Evolutionary conservation across 2,113 vertebrate species (phyloP), one percentile per base, ranked within the genome.

Genomic region (Erythrocercus mccallii): DNA sequence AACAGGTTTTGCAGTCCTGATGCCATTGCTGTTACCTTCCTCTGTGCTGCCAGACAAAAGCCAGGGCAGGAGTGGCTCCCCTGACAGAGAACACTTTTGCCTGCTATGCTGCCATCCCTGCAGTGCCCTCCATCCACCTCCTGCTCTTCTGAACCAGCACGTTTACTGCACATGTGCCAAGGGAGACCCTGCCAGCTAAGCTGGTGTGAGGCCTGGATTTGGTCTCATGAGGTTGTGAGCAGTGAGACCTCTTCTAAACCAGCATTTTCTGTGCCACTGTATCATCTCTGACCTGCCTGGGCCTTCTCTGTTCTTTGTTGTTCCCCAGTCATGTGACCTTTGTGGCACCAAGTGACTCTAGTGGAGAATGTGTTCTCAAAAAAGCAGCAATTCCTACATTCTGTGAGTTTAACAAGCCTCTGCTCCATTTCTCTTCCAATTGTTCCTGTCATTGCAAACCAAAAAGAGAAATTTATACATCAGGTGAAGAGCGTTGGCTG

Each of bases 41-140:
- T 38, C 38, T 18, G 18, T 47, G 62, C 16, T 60, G 27, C 53
- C 30, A 12, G 40, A 50, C 10, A 42, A 25, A 68, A 56, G 33
- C 35, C n/a, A 4, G 21, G 61, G 11, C 44, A 85, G 35, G 47
- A 79, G 3, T 23, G 40, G 61, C 19, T 83, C 6, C 13, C 19
- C 23, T 21, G 31, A 17, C 44, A 38, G 19, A 0, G 0, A 48
- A 8, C 1, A 1, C 31, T 69, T 81, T 38, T 2, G 1, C n/a
- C 12, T 51, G 25, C 30, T 25, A 3, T 37, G 47, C 40, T 33
- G 30, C 33, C 1, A 0, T 28, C 10, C 31, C 50, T 66, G 65
- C 0, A 0, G 4, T 64, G 31, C 33, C 20, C 37, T 68, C 40
- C n/a, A 22, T n/a, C 47, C 12, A 14, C 24, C 38, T 78, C 28